A percentile compares a stretch with the other conserved stretches of the same genome.
These are phyloP conservation scores for Hypomecis atomaria DNA, from an alignment of 2,888 invertebrate genomes.

Conservation along the genomic window DNA sequence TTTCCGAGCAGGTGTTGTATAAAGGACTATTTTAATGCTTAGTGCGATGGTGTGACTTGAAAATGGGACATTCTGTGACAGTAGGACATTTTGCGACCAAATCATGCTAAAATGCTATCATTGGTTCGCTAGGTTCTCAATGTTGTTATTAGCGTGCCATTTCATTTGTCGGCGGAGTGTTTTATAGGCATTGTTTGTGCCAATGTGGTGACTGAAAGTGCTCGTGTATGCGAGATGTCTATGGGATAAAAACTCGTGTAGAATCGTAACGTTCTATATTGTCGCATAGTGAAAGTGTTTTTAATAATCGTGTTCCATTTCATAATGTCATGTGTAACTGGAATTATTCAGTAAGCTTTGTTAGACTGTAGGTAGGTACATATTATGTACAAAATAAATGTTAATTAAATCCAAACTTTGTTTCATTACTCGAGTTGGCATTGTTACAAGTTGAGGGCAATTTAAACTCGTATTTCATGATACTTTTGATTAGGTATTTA, in stretches of 20 bases:
- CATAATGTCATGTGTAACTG: conserved; percentile 49
- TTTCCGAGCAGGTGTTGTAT: no score
- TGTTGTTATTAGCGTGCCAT: background rate
- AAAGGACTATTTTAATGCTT: no score
- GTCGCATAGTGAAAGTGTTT: conserved; percentile 44
- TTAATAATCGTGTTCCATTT: conserved; percentile 35
- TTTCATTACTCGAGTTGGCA: conserved; percentile 39
- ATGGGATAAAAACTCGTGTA: background rate
- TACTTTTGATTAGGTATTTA: no score
- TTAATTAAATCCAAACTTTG: conserved; percentile 54
- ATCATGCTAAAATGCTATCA: background rate
- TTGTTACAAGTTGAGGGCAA: background rate
- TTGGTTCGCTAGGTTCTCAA: background rate
- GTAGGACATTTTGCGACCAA: no score
- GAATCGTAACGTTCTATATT: conserved; percentile 5
- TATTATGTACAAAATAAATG: conserved; percentile 73
- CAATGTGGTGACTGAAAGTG: background rate
- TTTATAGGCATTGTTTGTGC: background rate
- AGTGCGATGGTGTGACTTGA: no score
- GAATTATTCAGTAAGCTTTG: conserved; percentile 61
- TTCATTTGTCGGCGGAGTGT: background rate
- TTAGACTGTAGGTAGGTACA: conserved; percentile 65
- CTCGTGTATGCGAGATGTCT: background rate
- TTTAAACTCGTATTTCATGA: no score
- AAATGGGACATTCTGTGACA: no score